Percentiles rank a stretch among this genome's conserved stretches.
These are phyloP conservation scores for Sylvia borin DNA, from an alignment of 2,797 vertebrate genomes.

Conservation along the genomic window DNA sequence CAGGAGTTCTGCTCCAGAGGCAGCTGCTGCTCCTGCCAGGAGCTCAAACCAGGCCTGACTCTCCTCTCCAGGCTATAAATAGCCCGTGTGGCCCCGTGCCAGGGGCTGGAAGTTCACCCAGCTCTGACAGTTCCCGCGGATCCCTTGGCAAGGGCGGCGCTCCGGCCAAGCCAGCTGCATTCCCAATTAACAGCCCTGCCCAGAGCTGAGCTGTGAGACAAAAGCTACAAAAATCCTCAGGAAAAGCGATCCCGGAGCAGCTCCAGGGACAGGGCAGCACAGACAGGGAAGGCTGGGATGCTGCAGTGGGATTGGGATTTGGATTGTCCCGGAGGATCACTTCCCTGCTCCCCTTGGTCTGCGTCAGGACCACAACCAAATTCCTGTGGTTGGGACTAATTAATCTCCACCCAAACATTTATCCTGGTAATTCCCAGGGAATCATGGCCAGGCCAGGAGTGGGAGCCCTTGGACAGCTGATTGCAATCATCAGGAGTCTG, in stretches of 20 bases:
- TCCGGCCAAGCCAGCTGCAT: background rate
- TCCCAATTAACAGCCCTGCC: background rate
- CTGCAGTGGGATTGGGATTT: background rate
- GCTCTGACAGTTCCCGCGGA: background rate
- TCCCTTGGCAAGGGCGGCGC: background rate
- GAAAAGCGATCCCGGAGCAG: rapidly evolving
- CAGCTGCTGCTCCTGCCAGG: background rate
- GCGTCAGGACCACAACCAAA: rapidly evolving
- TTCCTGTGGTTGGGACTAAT: background rate
- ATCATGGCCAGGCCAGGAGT: too few relatives aligned
- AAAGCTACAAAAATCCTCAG: rapidly evolving
- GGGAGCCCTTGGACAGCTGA: background rate
- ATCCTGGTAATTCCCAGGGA: background rate
- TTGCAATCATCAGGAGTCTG: rapidly evolving
- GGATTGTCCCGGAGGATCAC: rapidly evolving
- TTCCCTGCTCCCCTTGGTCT: background rate
- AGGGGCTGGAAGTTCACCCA: background rate
- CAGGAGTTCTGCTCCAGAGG: background rate
- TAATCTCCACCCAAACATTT: rapidly evolving
- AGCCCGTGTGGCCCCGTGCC: background rate
- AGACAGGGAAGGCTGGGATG: background rate
- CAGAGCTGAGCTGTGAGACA: rapidly evolving
- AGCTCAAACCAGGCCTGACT: background rate
- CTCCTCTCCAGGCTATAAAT: background rate
- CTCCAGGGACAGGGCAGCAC: rapidly evolving